phyloP scores from a whole-genome alignment of 2,113 vertebrate species.

The Dicaeum eximium region DNA sequence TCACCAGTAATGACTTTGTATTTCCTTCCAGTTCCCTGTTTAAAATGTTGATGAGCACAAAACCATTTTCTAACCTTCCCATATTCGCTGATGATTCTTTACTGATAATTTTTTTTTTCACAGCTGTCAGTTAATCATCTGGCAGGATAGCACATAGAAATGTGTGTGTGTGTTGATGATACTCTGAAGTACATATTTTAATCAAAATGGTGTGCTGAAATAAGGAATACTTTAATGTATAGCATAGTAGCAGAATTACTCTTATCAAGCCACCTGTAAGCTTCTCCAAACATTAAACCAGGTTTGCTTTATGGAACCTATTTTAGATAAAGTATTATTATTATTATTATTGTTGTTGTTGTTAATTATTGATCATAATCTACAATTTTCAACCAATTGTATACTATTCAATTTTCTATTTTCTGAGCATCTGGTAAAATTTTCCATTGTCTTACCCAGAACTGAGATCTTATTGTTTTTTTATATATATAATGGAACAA shows the following conservation, averaged over 20 bases:
- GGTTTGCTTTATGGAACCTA: not conserved
- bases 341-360: not conserved
- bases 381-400: not conserved
- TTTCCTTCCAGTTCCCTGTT: not conserved
- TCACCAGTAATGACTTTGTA: not conserved
- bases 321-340: not conserved
- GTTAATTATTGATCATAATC: not conserved
- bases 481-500: not conserved
- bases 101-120: not conserved
- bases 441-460: not conserved
- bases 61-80: not conserved
- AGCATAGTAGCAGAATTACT: not conserved
- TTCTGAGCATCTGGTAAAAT: not conserved
- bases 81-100: not conserved
- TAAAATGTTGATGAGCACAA: not conserved
- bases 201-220: not conserved
- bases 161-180: not conserved
- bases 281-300: not conserved
- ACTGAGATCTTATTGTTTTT: accelerated
- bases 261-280: not conserved
- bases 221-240: not conserved
- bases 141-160: not conserved
- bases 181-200: not conserved
- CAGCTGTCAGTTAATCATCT: not conserved
- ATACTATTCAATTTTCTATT: not conserved